Percentiles rank a stretch among this genome's conserved stretches.
Conservation (phyloP, 2,888 invertebrate species). For the Cactoblastis cactorum region DNA sequence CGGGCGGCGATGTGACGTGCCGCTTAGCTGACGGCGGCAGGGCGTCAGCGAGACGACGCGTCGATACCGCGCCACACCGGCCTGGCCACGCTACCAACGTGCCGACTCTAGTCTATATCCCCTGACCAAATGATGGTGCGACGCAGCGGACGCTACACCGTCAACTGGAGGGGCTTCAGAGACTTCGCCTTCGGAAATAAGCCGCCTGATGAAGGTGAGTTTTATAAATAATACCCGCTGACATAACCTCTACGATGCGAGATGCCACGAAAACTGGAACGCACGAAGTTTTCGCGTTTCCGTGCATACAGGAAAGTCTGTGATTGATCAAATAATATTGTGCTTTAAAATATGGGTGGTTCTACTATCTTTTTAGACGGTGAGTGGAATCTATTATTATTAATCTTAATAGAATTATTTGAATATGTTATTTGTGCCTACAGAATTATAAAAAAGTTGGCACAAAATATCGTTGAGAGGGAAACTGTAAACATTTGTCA, state of each 20-base stretch:
- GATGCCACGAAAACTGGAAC: slow-evolving; percentile 11
- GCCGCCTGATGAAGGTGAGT: slow-evolving; percentile 72
- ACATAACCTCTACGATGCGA: slow-evolving; percentile 46
- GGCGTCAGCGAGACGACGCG: slow-evolving; percentile 56
- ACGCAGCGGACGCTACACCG: slow-evolving; percentile 74
- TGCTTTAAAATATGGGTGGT: not conserved
- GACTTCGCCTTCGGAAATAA: slow-evolving; percentile 69
- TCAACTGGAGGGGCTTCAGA: slow-evolving; percentile 74
- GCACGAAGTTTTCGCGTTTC: slow-evolving; percentile 15
- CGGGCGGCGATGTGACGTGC: slow-evolving; percentile 52
- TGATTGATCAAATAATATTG: slow-evolving; percentile 15
- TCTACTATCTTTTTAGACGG: not conserved
- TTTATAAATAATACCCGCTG: slow-evolving; percentile 14
- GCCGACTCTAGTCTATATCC: slow-evolving; percentile 28
- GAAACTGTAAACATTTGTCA: no score
- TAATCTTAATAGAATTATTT: not conserved
- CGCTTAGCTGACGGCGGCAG: slow-evolving; percentile 65
- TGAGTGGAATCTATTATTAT: not conserved
- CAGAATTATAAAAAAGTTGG: not conserved
- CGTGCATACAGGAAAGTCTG: not conserved
- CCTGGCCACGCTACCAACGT: slow-evolving; percentile 32
- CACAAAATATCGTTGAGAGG: no score
- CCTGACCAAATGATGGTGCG: slow-evolving; percentile 66
- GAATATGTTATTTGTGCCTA: not conserved
- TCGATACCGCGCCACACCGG: slow-evolving; percentile 41